Evolutionary conservation across 2,888 invertebrate species (phyloP).

Genomic region (Oeneis ivallda): DNA sequence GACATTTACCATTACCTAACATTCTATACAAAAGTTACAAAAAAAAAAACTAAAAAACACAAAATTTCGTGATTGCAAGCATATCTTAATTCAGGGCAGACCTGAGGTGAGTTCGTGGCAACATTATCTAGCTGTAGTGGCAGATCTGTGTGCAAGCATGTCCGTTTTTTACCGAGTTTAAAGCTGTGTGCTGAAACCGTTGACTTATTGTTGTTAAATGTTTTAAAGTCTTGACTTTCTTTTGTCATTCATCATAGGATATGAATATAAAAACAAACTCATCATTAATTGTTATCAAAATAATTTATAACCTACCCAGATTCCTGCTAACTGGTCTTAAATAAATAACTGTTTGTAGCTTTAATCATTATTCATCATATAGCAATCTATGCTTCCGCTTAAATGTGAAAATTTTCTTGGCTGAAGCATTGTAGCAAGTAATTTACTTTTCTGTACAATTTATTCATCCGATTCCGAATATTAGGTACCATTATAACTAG

Average conservation of each 20-base stretch:
- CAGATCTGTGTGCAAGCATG: constrained; percentile 46
- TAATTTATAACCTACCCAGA: constrained; percentile 16
- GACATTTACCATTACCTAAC: background rate
- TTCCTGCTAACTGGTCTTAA: background rate
- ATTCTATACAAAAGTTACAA: background rate
- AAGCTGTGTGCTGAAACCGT: constrained; percentile 40
- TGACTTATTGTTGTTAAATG: constrained; percentile 13
- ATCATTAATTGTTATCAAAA: constrained; percentile 19
- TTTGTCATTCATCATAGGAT: constrained; percentile 29
- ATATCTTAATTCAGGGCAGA: constrained; percentile 69
- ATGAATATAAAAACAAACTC: constrained; percentile 16
- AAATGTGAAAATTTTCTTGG: constrained; percentile 35
- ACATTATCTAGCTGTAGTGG: constrained; percentile 40
- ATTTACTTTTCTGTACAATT: constrained; percentile 14
- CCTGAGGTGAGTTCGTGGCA: constrained; percentile 65
- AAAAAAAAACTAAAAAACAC: constrained; percentile 33
- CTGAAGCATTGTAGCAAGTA: constrained; percentile 37
- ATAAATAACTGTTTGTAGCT: constrained; percentile 22
- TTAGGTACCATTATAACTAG: too few species aligned
- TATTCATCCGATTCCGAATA: too few species aligned
- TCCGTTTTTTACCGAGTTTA: constrained; percentile 33
- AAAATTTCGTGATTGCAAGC: constrained; percentile 69
- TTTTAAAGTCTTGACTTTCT: constrained; percentile 8
- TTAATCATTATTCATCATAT: background rate
- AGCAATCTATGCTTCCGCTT: constrained; percentile 39